Conservation (phyloP, 2,797 vertebrate genomes). For the Hephaestus fuliginosus region DNA sequence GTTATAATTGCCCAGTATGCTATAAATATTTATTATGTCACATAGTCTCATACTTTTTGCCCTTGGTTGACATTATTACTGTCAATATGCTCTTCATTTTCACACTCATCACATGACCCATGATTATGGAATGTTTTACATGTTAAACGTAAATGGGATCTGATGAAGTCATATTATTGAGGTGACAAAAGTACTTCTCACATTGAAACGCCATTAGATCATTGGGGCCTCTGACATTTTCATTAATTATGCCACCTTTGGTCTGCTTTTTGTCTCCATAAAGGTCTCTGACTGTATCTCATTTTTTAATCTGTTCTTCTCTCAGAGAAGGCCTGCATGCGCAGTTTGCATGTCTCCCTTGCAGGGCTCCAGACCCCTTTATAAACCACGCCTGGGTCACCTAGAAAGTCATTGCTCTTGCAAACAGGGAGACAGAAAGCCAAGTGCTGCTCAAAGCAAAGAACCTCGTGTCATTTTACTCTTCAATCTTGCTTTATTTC, state of each 20-base stretch:
- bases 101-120: constrained; percentile 7
- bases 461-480: neutral
- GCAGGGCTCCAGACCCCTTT: constrained; percentile 70
- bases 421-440: constrained; percentile 55
- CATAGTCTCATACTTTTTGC: neutral
- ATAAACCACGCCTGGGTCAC: constrained; percentile 78
- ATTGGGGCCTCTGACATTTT: constrained; percentile 54
- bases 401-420: constrained; percentile 62
- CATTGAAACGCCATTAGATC: constrained; percentile 66
- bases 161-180: constrained; percentile 28
- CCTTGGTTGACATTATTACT: constrained; percentile 20
- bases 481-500: constrained; percentile 26
- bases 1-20: neutral
- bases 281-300: constrained; percentile 85
- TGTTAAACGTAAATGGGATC: neutral
- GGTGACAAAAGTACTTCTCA: constrained; percentile 44
- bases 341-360: constrained; percentile 46
- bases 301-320: constrained; percentile 73
- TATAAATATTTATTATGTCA: neutral
- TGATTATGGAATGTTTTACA: constrained; percentile 1
- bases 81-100: neutral
- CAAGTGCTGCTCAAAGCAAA: constrained; percentile 36
- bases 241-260: constrained; percentile 81
- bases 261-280: constrained; percentile 82
- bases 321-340: constrained; percentile 51